These are phyloP conservation scores for Cynopterus brachyotis DNA, from an alignment of 2,113 vertebrate species.

Conservation along the genomic window DNA sequence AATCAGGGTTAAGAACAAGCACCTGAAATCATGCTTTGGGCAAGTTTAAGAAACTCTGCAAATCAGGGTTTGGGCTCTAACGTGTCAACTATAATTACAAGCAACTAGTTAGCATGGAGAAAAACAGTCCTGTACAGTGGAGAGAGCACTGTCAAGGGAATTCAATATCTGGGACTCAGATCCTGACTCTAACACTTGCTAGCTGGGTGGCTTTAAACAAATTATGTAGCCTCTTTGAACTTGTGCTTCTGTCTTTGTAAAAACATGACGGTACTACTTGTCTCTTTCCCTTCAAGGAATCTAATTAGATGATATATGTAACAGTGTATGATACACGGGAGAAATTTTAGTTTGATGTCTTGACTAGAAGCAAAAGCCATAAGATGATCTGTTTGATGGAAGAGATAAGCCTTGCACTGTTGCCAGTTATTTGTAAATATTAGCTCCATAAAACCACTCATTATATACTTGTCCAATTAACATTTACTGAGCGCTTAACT, in stretches of 20 bases:
- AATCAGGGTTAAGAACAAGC: not conserved
- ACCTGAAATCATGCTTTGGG: not conserved
- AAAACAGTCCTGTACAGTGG: not conserved
- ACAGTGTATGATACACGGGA: not conserved
- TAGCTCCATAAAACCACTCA: not conserved
- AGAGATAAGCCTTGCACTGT: not conserved
- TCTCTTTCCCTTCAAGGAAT: not conserved
- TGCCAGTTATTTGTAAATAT: constrained; percentile 4
- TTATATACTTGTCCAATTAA: not conserved
- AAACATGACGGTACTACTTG: not conserved
- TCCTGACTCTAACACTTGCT: not conserved
- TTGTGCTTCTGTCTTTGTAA: not conserved
- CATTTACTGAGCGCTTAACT: not conserved
- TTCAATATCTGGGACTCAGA: not conserved
- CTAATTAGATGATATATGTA: not conserved
- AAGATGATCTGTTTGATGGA: not conserved
- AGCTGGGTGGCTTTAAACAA: not conserved
- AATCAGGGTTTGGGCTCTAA: not conserved
- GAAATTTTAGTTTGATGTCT: not conserved
- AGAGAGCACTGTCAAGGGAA: not conserved
- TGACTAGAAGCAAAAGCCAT: not conserved
- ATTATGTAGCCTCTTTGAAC: constrained; percentile 20
- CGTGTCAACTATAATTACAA: not conserved
- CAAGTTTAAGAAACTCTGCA: not conserved
- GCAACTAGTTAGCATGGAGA: not conserved